Evolutionary conservation across 2,113 vertebrate species (phyloP).

Genomic region (Hylia prasina): DNA sequence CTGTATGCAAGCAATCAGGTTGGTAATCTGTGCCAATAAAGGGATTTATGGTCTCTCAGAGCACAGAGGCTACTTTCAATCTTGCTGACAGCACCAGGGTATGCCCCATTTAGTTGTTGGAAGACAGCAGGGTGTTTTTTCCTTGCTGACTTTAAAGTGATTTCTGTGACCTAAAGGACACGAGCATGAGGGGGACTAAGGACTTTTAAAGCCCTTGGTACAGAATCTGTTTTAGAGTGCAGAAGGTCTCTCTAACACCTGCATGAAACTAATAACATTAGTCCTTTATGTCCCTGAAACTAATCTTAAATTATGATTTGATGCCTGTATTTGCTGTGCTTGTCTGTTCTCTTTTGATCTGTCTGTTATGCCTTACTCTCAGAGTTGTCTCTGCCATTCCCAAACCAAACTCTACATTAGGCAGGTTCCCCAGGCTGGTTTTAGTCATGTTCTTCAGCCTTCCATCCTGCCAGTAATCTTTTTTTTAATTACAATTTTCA

Average conservation of each 20-base stretch:
- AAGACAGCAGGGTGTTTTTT: background rate
- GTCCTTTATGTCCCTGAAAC: background rate
- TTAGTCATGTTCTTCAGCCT: background rate
- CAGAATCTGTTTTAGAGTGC: background rate
- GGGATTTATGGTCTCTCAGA: background rate
- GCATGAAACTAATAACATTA: background rate
- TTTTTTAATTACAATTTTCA: background rate
- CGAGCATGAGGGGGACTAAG: background rate
- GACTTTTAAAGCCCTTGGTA: background rate
- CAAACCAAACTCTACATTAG: background rate
- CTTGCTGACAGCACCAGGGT: conserved; percentile 19
- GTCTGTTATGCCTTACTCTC: background rate
- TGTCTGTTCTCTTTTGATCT: background rate
- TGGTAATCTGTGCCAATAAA: conserved; percentile 25
- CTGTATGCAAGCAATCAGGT: conserved; percentile 5
- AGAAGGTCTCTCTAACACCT: background rate
- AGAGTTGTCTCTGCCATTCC: background rate
- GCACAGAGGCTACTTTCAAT: background rate
- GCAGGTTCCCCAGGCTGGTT: background rate
- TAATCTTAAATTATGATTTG: background rate
- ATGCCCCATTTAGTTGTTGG: background rate
- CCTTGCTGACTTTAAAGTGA: background rate
- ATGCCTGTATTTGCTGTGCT: background rate
- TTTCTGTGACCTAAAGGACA: background rate
- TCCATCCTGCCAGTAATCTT: background rate